phyloP scores from a whole-genome alignment of 2,888 invertebrate species.

The Lagria hirta region DNA sequence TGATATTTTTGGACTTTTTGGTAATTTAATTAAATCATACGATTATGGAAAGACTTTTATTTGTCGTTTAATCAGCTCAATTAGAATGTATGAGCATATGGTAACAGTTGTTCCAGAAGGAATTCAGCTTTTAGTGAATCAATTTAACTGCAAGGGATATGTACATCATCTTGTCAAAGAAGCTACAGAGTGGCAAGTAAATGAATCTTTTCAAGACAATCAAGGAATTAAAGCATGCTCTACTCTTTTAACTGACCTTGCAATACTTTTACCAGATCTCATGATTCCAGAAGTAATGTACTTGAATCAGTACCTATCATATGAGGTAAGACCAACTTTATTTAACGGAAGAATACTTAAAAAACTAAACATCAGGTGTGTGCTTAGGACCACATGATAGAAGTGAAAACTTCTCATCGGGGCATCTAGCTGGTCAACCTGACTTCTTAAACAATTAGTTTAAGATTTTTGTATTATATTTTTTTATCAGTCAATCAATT shows the following conservation, averaged over 20 bases:
- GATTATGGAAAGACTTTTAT: constrained; percentile 80
- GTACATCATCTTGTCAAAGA: constrained; percentile 73
- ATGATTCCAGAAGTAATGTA: constrained; percentile 51
- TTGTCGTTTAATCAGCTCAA: constrained; percentile 69
- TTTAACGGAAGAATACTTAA: no score
- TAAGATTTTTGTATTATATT: no score
- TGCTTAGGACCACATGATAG: no score
- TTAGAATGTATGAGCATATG: constrained; percentile 76
- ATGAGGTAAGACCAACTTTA: constrained; percentile 45
- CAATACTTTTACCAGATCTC: constrained; percentile 46
- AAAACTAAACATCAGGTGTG: no score
- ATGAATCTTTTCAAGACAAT: constrained; percentile 54
- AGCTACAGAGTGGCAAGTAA: constrained; percentile 68
- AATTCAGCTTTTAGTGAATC: constrained; percentile 67
- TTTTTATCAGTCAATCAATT: background rate
- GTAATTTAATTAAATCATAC: constrained; percentile 77
- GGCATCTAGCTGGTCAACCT: no score
- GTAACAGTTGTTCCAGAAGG: constrained; percentile 69
- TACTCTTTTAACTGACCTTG: constrained; percentile 45
- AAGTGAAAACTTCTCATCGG: no score
- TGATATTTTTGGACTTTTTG: constrained; percentile 77
- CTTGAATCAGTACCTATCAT: constrained; percentile 44
- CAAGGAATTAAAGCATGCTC: constrained; percentile 49
- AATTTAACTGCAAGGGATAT: constrained; percentile 68
- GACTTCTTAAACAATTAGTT: no score